Evolutionary conservation across 2,888 invertebrate genomes (phyloP).

Genomic region (Mantis religiosa): DNA sequence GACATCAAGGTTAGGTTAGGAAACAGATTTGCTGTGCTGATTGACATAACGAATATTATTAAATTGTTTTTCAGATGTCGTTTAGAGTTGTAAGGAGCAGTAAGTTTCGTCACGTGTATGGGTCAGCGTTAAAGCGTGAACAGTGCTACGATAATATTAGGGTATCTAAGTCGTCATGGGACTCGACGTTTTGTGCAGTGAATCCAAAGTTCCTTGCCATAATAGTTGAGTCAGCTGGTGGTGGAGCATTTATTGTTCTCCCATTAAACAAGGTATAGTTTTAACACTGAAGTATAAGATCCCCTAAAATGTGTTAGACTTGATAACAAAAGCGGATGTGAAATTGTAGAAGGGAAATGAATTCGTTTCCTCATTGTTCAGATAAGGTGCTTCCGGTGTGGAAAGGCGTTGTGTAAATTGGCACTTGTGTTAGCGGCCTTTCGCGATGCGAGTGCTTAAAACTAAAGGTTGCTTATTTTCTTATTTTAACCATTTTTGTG

Average conservation of each 20-base stretch:
- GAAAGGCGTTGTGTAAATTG: no score
- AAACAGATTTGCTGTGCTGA: background rate
- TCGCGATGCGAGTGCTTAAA: no score
- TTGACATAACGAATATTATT: background rate
- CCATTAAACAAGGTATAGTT: constrained; percentile 80
- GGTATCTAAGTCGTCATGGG: constrained; percentile 97
- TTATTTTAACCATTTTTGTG: no score
- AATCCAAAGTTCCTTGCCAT: constrained; percentile 97
- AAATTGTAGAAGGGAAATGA: background rate
- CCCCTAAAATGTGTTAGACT: background rate
- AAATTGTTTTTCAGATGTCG: constrained; percentile 59
- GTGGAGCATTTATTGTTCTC: constrained; percentile 91
- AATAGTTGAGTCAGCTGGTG: constrained; percentile 94
- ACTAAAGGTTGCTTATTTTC: no score
- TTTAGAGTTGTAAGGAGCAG: constrained; percentile 95
- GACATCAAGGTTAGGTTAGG: constrained; percentile 10
- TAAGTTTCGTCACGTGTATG: constrained; percentile 96
- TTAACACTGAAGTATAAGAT: background rate
- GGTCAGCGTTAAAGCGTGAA: constrained; percentile 87
- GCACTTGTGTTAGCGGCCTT: no score
- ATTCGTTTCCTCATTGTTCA: background rate
- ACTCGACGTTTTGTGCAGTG: constrained; percentile 96
- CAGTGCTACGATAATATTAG: constrained; percentile 96
- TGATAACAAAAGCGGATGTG: background rate
- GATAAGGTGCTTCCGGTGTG: background rate